These are phyloP conservation scores for Drosophila sproati DNA, from an alignment of 1,140 invertebrate species.

Conservation along the genomic window DNA sequence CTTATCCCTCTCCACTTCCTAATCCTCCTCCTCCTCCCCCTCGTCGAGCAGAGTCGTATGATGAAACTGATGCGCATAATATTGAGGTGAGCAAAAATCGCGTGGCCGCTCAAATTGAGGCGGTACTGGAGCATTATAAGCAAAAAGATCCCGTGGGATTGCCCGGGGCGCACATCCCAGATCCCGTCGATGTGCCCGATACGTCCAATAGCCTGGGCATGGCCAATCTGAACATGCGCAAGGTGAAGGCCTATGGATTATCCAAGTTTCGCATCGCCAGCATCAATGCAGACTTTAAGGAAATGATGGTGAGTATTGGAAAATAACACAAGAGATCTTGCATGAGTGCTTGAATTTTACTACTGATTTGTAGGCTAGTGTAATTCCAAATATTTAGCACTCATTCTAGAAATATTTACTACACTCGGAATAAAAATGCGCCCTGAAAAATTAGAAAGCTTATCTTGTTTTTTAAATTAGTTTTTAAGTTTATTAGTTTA, in stretches of 20 bases:
- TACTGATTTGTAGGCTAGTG: no score
- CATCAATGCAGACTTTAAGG: slow-evolving; percentile 88
- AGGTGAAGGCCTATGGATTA: slow-evolving; percentile 90
- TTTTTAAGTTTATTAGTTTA: no score
- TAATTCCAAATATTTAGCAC: no score
- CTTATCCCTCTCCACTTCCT: slow-evolving; percentile 34
- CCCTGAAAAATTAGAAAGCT: no score
- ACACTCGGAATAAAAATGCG: no score
- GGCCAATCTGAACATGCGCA: slow-evolving; percentile 89
- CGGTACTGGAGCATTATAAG: slow-evolving; percentile 92
- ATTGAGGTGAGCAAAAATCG: slow-evolving; percentile 86
- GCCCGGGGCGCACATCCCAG: slow-evolving; percentile 90
- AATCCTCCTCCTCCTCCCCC: not conserved
- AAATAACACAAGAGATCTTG: no score
- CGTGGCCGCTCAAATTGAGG: slow-evolving; percentile 89
- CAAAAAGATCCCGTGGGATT: slow-evolving; percentile 91
- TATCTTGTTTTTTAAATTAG: no score
- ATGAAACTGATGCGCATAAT: slow-evolving; percentile 66
- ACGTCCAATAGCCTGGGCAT: slow-evolving; percentile 90
- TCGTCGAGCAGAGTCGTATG: slow-evolving; percentile 4
- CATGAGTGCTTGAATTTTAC: no score
- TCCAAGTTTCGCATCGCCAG: slow-evolving; percentile 91
- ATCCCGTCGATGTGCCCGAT: slow-evolving; percentile 92
- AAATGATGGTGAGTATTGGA: slow-evolving; percentile 86
- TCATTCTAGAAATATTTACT: no score